Evolutionary conservation across 2,888 invertebrate genomes (phyloP), one percentile per base, ranked within the genome.

Genomic region (Idaea biselata): DNA sequence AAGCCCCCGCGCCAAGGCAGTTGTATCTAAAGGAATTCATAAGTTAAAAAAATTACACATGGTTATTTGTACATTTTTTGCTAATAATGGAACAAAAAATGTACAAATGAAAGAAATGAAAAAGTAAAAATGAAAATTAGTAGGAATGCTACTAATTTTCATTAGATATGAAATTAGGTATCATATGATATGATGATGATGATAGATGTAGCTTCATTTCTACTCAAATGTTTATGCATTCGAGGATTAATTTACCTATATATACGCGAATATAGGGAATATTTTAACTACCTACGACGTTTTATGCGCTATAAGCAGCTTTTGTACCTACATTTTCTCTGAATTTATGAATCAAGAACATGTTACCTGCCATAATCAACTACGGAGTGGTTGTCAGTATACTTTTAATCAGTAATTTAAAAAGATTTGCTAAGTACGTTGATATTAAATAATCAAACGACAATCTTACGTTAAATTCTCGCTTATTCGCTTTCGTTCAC

Each of bases 401-500:
- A 14, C 2, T 44, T 44, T 33, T 44, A 44, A 5, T 25, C 25
- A 25, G 44, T 44, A 11, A 44, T 44, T 44, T 44, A 3, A 44
- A 44, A 8, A 8, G 8, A 44, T 1, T 14, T 44, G 14, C 14
- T 8, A 14, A 44, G 44, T 44, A 44, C 14, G 44, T 44, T 14
- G 44, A 14, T 11, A 44, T 14, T 44, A 44, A 25, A 25, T 25
- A 25, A 25, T 44, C 3, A 44, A 8, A 44, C 11, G 44, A 14
- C 25, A 25, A 25, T 25, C 25, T 5, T 25, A 25, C 1, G 25
- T 25, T 25, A 25, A 25, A 5, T 25, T 25, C 25, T 25, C 25
- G 25, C 25, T 25, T 25, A 25, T 25, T 88, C 85, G 86, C 87
- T 89, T 89, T 90, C 87, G 82, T 88, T 87, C 77, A 88, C 84